phyloP scores from a whole-genome alignment of 2,888 invertebrate genomes.

The Limenitis camilla region DNA sequence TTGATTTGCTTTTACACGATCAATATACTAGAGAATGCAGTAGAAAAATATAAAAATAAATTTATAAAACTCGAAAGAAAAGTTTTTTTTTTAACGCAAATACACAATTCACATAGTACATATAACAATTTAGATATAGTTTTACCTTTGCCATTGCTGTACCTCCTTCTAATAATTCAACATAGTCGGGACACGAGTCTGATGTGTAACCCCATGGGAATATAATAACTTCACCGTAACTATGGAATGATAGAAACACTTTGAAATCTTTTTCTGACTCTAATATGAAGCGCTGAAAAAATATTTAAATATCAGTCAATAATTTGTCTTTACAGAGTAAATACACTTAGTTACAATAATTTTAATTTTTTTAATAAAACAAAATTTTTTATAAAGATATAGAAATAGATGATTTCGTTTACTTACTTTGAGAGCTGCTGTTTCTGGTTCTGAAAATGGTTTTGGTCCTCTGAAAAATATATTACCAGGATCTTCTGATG shows the following conservation, averaged over 20 bases:
- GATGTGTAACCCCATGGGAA: conserved; percentile 65
- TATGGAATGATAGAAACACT: conserved; percentile 62
- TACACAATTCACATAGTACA: too few relatives aligned
- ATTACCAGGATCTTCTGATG: conserved; percentile 86
- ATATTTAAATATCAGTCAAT: background rate
- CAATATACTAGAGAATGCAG: too few relatives aligned
- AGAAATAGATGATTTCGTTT: background rate
- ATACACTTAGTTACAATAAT: too few relatives aligned
- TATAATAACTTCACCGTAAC: conserved; percentile 64
- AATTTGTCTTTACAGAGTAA: too few relatives aligned
- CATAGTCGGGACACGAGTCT: conserved; percentile 59
- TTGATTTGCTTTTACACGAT: too few relatives aligned
- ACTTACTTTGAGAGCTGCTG: conserved; percentile 70
- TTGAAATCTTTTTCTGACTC: conserved; percentile 41
- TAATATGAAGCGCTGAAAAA: conserved; percentile 41
- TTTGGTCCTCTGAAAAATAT: conserved; percentile 86
- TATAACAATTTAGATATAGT: background rate
- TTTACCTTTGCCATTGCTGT: conserved; percentile 59
- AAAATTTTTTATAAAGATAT: background rate
- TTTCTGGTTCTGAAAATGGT: conserved; percentile 92
- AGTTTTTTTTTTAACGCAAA: too few relatives aligned
- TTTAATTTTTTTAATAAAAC: too few relatives aligned
- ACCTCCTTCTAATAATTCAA: conserved; percentile 58
- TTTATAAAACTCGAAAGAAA: too few relatives aligned
- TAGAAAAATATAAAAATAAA: too few relatives aligned